Percentiles rank a stretch among this genome's conserved stretches.
Conservation (phyloP, 1,140 invertebrate species). For the Drosophila nigrodunni region DNA sequence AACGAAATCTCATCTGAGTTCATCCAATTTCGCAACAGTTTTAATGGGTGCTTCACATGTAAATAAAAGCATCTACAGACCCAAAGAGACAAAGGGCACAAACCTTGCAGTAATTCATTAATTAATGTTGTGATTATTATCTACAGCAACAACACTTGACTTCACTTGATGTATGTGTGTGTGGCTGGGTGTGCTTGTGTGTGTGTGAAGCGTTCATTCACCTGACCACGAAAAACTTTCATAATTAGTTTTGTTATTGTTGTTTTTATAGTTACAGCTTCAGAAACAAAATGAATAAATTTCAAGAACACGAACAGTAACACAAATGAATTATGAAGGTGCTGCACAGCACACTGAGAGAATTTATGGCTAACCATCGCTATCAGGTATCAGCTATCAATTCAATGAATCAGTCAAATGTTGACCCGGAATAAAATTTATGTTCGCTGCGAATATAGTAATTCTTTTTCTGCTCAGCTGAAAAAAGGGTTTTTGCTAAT, state of each 20-base stretch:
- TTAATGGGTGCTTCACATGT: constrained; percentile 53
- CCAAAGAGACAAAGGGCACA: constrained; percentile 42
- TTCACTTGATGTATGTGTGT: not conserved
- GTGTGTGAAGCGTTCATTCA: constrained; percentile 33
- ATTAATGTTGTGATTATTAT: constrained; percentile 75
- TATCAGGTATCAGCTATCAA: not conserved
- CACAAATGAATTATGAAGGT: constrained; percentile 63
- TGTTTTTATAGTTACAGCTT: constrained; percentile 23
- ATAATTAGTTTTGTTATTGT: constrained; percentile 61
- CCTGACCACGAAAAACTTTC: constrained; percentile 62
- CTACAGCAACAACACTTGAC: constrained; percentile 32
- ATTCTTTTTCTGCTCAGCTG: not conserved
- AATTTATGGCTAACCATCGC: not conserved
- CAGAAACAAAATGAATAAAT: constrained; percentile 50
- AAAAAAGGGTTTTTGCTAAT: not conserved
- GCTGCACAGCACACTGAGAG: not conserved
- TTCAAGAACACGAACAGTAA: constrained; percentile 52
- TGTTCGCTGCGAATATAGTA: not conserved
- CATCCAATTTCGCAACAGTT: constrained; percentile 45
- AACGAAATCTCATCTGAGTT: constrained; percentile 1
- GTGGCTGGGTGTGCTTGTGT: not conserved
- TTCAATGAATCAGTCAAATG: not conserved
- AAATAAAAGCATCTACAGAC: constrained; percentile 32
- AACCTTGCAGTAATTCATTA: constrained; percentile 65
- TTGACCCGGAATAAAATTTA: not conserved